Conservation (phyloP, 2,113 vertebrate species). For the Enhydra lutris region DNA sequence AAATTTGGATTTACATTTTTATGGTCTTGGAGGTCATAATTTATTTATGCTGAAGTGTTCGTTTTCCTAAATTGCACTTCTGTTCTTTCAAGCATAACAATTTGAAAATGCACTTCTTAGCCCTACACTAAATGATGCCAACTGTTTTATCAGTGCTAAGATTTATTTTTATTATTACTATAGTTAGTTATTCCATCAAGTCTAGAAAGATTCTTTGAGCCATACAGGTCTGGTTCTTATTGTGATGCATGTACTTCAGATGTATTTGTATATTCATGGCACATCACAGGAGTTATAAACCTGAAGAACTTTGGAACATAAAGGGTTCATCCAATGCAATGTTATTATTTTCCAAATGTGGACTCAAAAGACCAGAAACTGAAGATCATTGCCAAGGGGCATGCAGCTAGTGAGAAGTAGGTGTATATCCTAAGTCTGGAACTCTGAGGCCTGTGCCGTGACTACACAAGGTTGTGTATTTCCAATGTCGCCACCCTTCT, state of each 20-base stretch:
- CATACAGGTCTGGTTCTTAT: not conserved
- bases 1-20: conserved; percentile 82
- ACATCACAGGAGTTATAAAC: not conserved
- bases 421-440: not conserved
- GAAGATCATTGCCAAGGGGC: not conserved
- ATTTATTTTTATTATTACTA: conserved; percentile 51
- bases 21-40: conserved; percentile 70
- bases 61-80: conserved; percentile 73
- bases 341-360: not conserved
- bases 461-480: not conserved
- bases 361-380: not conserved
- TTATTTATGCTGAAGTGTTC: conserved; percentile 63
- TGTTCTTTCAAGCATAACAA: conserved; percentile 76
- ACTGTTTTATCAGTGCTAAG: conserved; percentile 45
- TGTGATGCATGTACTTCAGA: not conserved
- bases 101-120: conserved; percentile 72
- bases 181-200: conserved; percentile 44
- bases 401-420: not conserved
- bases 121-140: conserved; percentile 39
- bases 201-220: not conserved
- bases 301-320: not conserved
- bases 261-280: not conserved
- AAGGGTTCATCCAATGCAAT: not conserved
- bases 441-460: not conserved
- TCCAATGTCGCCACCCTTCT: not conserved